These are phyloP conservation scores for Harpegnathos saltator DNA, from an alignment of 1,140 invertebrate genomes.

Conservation along the genomic window DNA sequence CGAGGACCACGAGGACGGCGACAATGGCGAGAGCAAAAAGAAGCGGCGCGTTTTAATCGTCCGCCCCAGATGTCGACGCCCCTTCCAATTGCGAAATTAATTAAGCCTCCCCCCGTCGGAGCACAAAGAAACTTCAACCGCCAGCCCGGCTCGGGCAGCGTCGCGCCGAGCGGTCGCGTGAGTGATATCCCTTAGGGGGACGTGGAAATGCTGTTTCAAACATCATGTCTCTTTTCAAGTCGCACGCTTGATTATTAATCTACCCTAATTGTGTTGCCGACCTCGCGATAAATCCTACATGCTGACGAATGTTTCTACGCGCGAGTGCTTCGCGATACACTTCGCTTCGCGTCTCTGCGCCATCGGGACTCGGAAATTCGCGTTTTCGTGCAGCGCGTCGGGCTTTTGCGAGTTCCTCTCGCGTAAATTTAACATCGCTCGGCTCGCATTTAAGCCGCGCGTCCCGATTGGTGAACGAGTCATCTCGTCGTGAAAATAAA, in stretches of 20 bases:
- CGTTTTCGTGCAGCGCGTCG: too few species aligned
- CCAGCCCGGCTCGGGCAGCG: slow-evolving; percentile 16
- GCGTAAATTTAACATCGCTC: background rate
- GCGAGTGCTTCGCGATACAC: slow-evolving; percentile 4
- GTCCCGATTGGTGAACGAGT: too few species aligned
- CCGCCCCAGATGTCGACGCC: slow-evolving; percentile 2
- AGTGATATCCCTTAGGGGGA: slow-evolving; percentile 27
- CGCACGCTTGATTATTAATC: slow-evolving; percentile 55
- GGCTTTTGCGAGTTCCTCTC: background rate
- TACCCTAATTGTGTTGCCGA: slow-evolving; percentile 30
- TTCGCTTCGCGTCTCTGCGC: background rate
- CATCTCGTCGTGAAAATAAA: too few species aligned
- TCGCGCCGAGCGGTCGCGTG: background rate
- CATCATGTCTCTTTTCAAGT: slow-evolving; percentile 41
- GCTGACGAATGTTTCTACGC: background rate
- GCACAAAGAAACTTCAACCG: slow-evolving; percentile 33
- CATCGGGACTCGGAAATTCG: background rate
- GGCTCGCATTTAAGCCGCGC: too few species aligned
- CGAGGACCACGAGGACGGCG: background rate
- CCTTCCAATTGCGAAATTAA: slow-evolving; percentile 47
- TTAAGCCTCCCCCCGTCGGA: slow-evolving; percentile 34
- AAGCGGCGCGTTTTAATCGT: slow-evolving; percentile 8
- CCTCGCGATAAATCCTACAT: slow-evolving; percentile 29
- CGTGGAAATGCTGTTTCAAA: slow-evolving; percentile 46
- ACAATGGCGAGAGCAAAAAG: background rate